Conservation (phyloP, 2,888 invertebrate species). For the Tenthredo distinguenda region DNA sequence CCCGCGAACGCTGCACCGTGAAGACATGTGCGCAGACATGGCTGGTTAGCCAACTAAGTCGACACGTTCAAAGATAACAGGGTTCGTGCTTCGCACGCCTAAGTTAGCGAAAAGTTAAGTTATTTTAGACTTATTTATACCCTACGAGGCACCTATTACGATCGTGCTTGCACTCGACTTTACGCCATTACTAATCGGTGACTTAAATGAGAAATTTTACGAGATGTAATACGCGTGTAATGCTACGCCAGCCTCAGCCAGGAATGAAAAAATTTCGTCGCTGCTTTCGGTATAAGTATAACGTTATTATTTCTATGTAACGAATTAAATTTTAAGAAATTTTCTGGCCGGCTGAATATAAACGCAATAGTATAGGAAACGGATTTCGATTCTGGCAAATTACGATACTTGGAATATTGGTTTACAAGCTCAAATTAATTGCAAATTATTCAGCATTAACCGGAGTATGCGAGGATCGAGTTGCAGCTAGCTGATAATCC, state of each 20-base stretch:
- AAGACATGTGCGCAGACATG: conserved; percentile 65
- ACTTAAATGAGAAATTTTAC: conserved; percentile 27
- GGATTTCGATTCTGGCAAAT: not conserved
- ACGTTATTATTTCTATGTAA: not conserved
- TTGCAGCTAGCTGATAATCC: not conserved
- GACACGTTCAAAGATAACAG: conserved; percentile 76
- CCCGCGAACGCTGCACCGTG: conserved; percentile 56
- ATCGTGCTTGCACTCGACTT: not conserved
- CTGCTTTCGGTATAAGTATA: not conserved
- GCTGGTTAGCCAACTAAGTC: conserved; percentile 76
- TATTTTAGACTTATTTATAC: conserved; percentile 37
- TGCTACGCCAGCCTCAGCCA: not conserved
- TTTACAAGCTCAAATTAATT: not conserved
- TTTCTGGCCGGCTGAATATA: not conserved
- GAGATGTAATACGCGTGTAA: conserved; percentile 23
- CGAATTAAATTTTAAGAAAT: not conserved
- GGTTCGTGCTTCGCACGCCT: conserved; percentile 72
- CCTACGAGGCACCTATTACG: conserved; percentile 14
- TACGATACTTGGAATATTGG: not conserved
- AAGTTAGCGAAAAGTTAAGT: conserved; percentile 46
- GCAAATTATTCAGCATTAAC: not conserved
- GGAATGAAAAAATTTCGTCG: not conserved
- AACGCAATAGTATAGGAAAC: not conserved
- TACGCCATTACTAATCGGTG: conserved; percentile 14
- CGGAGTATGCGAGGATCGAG: not conserved